Conservation (phyloP, 2,888 invertebrate species). For the Oasisia sp. region DNA sequence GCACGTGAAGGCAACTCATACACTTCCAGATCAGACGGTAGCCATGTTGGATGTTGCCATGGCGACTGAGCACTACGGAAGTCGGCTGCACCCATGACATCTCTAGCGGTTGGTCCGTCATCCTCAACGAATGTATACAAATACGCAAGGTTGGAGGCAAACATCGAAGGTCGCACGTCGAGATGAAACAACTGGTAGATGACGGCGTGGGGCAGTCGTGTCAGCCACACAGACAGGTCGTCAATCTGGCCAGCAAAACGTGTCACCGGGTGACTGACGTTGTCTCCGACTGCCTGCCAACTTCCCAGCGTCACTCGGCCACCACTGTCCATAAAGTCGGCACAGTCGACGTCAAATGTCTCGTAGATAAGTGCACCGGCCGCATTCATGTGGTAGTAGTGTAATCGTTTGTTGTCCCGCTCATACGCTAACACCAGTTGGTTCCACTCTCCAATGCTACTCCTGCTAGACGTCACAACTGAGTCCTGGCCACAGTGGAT, state of each 20-base stretch:
- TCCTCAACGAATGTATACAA: conserved; percentile 48
- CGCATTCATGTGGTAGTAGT: conserved; percentile 45
- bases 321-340: conserved; percentile 42
- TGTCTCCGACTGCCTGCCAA: conserved; percentile 45
- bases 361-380: conserved; percentile 43
- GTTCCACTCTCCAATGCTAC: conserved; percentile 45
- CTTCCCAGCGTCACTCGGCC: conserved; percentile 48
- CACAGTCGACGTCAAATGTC: conserved; percentile 39
- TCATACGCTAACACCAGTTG: conserved; percentile 48
- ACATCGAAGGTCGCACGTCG: conserved; percentile 32
- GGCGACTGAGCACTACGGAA: conserved; percentile 45
- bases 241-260: conserved; percentile 47
- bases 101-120: conserved; percentile 45
- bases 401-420: conserved; percentile 37
- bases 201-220: conserved; percentile 43
- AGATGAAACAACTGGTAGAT: conserved; percentile 49
- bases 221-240: conserved; percentile 48
- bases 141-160: conserved; percentile 41
- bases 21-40: conserved; percentile 40
- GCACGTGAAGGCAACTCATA: background rate
- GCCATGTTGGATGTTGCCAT: conserved; percentile 51
- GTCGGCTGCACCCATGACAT: conserved; percentile 43
- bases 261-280: conserved; percentile 23
- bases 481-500: conserved; percentile 40
- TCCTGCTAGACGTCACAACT: conserved; percentile 32